Evolutionary conservation across 2,797 vertebrate genomes (phyloP), one percentile per base, ranked within the genome.

Genomic region (Chromis chromis): DNA sequence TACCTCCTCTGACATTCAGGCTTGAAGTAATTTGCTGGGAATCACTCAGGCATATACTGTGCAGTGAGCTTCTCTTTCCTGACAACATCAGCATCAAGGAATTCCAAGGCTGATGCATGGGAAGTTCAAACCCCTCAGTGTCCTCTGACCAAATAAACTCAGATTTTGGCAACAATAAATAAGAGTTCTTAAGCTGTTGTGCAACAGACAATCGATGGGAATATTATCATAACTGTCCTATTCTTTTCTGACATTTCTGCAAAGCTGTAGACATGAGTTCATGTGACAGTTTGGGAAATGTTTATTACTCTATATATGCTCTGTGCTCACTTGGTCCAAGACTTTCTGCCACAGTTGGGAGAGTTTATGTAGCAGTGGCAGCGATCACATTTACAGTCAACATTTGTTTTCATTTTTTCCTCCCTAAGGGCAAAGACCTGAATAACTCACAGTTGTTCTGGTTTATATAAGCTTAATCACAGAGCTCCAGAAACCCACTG

Each of bases 1-100:
- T 62, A 82, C 84, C 80, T 89, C 82, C 69, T 73, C 74, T 70
- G 81, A 86, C 76, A 66, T 78, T 64, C 33, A 16, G 70, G 65
- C 71, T 86, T 75, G 66, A 83, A 79, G 75, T 83, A 66, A 87
- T 90, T 92, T 89, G 52, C 71, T 78, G 71, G 69, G 74, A 89
- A 86, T 89, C 78, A 53, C 71, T 76, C 55, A 48, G 56, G 68
- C 71, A 65, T 86, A 79, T 75, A 81, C 19, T 54, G 65, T 19
- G 56, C 64, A 84, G 78, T 2, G 50, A 82, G 55, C 57, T 66
- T 79, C 66, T 77, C 65, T 78, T 81, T 74, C 66, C 70, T 70
- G 49, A 76, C 72, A 79, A 61, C 84, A 86, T 75, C 85, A 87
- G 53, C 79, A 74, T 57, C 54, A 39, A 83, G 62, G 86, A 90